Percentiles rank a stretch among this genome's conserved stretches.
phyloP scores from a whole-genome alignment of 2,113 vertebrate genomes.

The Dryoscopus gambensis region DNA sequence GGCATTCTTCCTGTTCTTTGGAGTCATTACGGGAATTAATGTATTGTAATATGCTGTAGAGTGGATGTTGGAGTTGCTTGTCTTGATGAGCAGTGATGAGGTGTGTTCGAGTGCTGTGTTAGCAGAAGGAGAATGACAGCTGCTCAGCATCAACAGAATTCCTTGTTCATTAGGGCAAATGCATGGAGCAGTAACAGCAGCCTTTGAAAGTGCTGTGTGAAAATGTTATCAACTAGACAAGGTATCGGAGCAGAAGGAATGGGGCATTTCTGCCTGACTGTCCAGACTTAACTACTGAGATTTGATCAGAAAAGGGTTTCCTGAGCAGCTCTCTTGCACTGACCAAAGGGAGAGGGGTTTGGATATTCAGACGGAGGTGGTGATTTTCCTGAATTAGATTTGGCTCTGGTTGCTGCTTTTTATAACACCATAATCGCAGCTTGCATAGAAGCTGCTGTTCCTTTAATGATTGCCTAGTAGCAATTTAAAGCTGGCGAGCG shows the following conservation, averaged over 20 bases:
- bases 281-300: neutral
- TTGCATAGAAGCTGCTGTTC: neutral
- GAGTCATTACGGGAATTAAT: neutral
- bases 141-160: neutral
- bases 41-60: neutral
- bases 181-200: neutral
- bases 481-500: neutral
- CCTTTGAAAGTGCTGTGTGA: neutral
- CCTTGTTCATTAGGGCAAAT: neutral
- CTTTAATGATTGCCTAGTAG: neutral
- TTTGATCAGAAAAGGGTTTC: neutral
- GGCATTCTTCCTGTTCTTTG: slow-evolving; percentile 50
- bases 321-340: neutral
- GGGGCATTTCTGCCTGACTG: neutral
- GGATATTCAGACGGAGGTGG: neutral
- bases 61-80: neutral
- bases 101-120: neutral
- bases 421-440: neutral
- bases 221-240: neutral
- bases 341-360: neutral
- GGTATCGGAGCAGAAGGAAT: neutral
- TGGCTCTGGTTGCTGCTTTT: neutral
- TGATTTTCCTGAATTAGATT: neutral
- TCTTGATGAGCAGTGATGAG: neutral
- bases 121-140: neutral